These are phyloP conservation scores for Macrobrachium rosenbergii DNA, from an alignment of 1,140 invertebrate species.

Conservation along the genomic window DNA sequence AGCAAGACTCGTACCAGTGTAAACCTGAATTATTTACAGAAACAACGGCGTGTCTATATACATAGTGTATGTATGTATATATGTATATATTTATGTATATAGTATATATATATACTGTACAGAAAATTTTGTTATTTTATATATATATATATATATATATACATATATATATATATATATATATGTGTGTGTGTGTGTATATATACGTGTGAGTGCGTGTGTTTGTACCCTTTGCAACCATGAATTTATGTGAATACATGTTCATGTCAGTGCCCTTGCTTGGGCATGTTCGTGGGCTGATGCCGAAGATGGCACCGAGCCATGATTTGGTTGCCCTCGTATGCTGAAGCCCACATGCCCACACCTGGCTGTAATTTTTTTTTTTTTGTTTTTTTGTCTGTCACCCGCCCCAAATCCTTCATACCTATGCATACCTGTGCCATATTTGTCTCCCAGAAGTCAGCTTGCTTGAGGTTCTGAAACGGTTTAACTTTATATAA, in stretches of 20 bases:
- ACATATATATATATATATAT: not conserved
- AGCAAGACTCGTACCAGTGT: no score
- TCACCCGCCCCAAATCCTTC: no score
- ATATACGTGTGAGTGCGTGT: not conserved
- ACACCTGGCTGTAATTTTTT: not conserved
- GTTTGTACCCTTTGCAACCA: not conserved
- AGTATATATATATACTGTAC: not conserved
- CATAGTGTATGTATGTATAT: slow-evolving; percentile 18
- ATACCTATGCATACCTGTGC: no score
- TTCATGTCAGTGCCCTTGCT: not conserved
- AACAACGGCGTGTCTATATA: not conserved
- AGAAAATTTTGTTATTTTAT: no score
- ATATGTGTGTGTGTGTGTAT: not conserved
- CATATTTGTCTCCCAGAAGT: no score
- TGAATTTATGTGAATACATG: not conserved
- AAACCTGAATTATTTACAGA: no score
- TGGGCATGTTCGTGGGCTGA: not conserved
- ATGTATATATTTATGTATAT: slow-evolving; percentile 1
- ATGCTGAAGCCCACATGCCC: not conserved
- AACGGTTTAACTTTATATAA: no score
- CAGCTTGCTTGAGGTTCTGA: not conserved
- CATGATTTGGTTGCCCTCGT: no score
- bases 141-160: slow-evolving; percentile 24
- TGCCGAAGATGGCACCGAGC: not conserved
- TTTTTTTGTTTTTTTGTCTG: no score